Conservation (phyloP, 2,888 invertebrate species). For the Prostheceraeus crozeri region DNA sequence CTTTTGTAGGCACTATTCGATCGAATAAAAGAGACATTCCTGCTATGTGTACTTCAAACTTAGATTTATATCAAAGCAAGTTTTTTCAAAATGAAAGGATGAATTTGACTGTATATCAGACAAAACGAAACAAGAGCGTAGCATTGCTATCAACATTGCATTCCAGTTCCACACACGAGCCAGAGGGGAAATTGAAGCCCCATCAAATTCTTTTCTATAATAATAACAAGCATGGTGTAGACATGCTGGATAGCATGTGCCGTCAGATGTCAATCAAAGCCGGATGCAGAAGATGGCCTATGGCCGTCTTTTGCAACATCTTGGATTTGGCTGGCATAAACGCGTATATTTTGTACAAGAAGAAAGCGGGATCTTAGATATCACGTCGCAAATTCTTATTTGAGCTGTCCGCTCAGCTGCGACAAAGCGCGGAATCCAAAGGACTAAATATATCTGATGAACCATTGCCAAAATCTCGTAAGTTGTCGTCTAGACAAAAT, state of each 20-base stretch:
- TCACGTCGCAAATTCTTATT: conserved; percentile 2
- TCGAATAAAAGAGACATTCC: neutral
- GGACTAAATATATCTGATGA: no score
- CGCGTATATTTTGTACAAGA: conserved; percentile 16
- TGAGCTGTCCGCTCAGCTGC: conserved; percentile 13
- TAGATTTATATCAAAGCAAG: neutral
- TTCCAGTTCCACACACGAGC: no score
- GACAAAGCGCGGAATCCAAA: conserved; percentile 11
- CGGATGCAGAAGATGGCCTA: conserved; percentile 3
- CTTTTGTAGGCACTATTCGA: neutral
- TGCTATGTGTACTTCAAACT: neutral
- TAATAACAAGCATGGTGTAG: neutral
- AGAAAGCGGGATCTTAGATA: neutral
- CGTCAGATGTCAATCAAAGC: conserved; percentile 9
- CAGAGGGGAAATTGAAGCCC: conserved; percentile 2
- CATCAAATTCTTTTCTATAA: conserved; percentile 6
- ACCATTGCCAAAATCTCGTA: no score
- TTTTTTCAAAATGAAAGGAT: conserved; percentile 1
- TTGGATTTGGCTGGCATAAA: conserved; percentile 6
- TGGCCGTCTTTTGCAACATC: conserved; percentile 23
- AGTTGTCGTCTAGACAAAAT: no score
- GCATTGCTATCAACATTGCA: neutral
- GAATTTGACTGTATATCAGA: conserved; percentile 7
- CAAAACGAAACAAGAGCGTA: conserved; percentile 11
- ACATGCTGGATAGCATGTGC: conserved; percentile 16